Evolutionary conservation across 1,140 invertebrate species (phyloP).

Genomic region (Bombus haemorrhoidalis): DNA sequence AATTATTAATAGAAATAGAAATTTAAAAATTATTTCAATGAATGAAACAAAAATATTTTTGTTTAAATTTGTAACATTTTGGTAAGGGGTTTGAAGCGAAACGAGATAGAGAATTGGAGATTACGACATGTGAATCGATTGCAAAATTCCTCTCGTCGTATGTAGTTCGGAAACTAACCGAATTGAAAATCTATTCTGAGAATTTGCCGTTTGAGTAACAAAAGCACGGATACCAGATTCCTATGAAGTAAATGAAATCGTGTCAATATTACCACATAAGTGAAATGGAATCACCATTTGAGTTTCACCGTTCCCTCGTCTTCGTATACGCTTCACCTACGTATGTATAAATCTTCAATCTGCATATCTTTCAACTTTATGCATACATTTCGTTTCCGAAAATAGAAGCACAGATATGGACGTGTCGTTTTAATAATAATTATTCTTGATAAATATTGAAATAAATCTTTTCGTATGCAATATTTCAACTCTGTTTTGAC

Average conservation of each 20-base stretch:
- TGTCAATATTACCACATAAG: slow-evolving; percentile 37
- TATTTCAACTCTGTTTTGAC: no score
- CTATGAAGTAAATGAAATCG: slow-evolving; percentile 26
- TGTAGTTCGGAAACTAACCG: background rate
- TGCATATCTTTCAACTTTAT: background rate
- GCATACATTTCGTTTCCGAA: no score
- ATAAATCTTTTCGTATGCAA: no score
- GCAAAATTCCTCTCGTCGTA: slow-evolving; percentile 5
- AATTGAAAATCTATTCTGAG: slow-evolving; percentile 20
- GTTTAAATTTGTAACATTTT: background rate
- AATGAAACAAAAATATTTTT: background rate
- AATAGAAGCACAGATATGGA: background rate
- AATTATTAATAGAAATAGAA: background rate
- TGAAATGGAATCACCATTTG: slow-evolving; percentile 29
- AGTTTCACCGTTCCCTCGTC: background rate
- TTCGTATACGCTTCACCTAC: background rate
- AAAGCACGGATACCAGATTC: background rate
- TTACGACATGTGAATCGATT: background rate
- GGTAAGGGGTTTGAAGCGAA: background rate
- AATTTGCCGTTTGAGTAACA: slow-evolving; percentile 25
- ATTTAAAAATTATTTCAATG: background rate
- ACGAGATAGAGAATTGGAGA: background rate
- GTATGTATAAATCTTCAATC: background rate
- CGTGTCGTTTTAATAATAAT: background rate
- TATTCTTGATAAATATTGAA: background rate